Conservation (phyloP, 2,797 vertebrate species). For the Thripadectes ignobilis region DNA sequence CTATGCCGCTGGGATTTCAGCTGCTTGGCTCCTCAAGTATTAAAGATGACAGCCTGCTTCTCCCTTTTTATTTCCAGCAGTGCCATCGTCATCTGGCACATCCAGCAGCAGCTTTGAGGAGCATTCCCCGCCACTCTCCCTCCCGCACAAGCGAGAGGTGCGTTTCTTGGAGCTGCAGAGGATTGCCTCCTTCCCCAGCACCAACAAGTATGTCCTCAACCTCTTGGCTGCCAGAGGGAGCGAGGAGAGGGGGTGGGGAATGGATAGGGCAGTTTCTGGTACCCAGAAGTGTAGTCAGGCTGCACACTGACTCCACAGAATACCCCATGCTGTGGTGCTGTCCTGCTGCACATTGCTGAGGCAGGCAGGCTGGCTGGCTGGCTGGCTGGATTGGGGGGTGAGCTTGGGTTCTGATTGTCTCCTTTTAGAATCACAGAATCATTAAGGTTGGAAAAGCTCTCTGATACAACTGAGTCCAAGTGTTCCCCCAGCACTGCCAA, state of each 20-base stretch:
- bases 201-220: conserved; percentile 64
- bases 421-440: background rate
- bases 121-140: conserved; percentile 75
- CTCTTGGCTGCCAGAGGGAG: background rate
- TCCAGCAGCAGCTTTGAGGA: conserved; percentile 72
- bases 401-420: background rate
- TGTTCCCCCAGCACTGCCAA: background rate
- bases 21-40: background rate
- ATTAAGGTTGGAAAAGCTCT: background rate
- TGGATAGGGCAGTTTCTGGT: fast-evolving
- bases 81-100: conserved; percentile 26
- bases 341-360: fast-evolving
- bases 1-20: background rate
- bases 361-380: background rate
- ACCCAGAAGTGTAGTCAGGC: fast-evolving
- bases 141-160: conserved; percentile 73
- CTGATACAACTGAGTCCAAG: background rate
- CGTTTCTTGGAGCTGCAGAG: conserved; percentile 86
- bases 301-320: fast-evolving
- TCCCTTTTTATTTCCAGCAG: background rate
- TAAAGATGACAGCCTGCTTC: background rate
- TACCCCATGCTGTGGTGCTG: fast-evolving
- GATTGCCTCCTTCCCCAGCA: conserved; percentile 77
- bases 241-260: background rate
- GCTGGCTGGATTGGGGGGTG: background rate